These are phyloP conservation scores for Apamea monoglypha DNA, from an alignment of 2,888 invertebrate genomes.

Conservation along the genomic window DNA sequence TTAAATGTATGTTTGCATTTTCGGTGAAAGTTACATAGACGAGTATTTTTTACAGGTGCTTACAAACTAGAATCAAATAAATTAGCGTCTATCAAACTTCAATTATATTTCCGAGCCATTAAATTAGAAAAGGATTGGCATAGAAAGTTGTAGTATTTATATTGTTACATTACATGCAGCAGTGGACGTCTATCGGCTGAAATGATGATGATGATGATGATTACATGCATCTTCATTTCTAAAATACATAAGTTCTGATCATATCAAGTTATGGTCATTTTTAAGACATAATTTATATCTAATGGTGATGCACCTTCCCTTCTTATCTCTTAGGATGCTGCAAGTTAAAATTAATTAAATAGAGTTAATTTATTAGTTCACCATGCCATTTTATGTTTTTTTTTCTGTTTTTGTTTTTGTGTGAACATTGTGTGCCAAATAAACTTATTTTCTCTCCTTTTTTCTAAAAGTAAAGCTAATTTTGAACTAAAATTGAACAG, in stretches of 20 bases:
- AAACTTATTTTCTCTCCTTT: too few species aligned
- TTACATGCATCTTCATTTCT: neutral
- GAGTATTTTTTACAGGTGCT: neutral
- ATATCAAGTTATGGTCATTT: neutral
- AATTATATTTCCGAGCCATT: conserved; percentile 18
- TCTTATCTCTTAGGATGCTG: neutral
- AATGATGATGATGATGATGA: too few species aligned
- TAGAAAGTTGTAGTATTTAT: conserved; percentile 15
- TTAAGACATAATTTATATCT: neutral
- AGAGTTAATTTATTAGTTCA: neutral
- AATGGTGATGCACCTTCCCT: too few species aligned
- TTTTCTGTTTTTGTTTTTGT: too few species aligned
- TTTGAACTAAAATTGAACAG: neutral
- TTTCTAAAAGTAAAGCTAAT: too few species aligned
- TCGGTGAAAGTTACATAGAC: conserved; percentile 25
- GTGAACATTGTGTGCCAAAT: too few species aligned
- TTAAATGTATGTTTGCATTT: neutral
- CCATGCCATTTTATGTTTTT: too few species aligned
- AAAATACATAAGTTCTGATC: neutral
- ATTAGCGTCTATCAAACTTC: conserved; percentile 30
- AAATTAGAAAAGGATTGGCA: conserved; percentile 4
- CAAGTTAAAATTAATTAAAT: neutral
- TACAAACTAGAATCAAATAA: conserved; percentile 11
- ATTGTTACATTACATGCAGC: too few species aligned
- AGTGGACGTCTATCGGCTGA: too few species aligned